phyloP scores from a whole-genome alignment of 2,888 invertebrate genomes.

The Trichogramma evanescens region DNA sequence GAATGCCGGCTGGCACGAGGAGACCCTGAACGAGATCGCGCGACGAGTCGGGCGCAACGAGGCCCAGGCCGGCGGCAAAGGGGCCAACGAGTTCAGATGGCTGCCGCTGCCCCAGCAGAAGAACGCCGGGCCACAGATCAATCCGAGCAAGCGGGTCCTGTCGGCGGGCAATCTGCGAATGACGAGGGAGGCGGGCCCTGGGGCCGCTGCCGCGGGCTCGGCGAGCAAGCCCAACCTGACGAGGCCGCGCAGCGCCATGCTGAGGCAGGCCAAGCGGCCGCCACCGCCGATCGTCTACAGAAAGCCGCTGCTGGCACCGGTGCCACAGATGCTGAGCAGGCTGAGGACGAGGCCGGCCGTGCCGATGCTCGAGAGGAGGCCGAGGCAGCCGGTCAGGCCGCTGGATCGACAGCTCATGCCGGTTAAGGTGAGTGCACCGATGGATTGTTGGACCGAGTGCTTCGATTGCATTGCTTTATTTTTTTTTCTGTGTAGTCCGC shows the following conservation, averaged over 20 bases:
- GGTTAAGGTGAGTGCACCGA: too few species aligned
- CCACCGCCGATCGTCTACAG: slow-evolving; percentile 17
- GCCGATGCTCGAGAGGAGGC: slow-evolving; percentile 2
- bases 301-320: slow-evolving; percentile 18
- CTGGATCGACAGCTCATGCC: neutral
- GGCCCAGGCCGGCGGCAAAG: slow-evolving; percentile 16
- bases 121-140: slow-evolving; percentile 15
- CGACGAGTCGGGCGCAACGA: slow-evolving; percentile 29
- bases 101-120: slow-evolving; percentile 28
- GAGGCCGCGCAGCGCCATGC: slow-evolving; percentile 28
- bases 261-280: slow-evolving; percentile 25
- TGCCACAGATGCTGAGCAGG: slow-evolving; percentile 18
- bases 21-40: slow-evolving; percentile 48
- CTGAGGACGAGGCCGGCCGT: slow-evolving; percentile 18
- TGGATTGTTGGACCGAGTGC: too few species aligned
- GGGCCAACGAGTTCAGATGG: slow-evolving; percentile 34
- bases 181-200: neutral
- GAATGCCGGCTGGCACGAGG: slow-evolving; percentile 53
- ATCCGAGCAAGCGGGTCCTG: slow-evolving; percentile 20
- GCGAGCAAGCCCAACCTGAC: neutral
- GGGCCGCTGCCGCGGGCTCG: neutral
- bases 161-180: slow-evolving; percentile 25
- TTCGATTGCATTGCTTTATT: neutral
- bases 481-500: neutral
- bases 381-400: slow-evolving; percentile 10